Evolutionary conservation across 2,888 invertebrate genomes (phyloP), one percentile per base, ranked within the genome.

Genomic region (Abscondita cerata): DNA sequence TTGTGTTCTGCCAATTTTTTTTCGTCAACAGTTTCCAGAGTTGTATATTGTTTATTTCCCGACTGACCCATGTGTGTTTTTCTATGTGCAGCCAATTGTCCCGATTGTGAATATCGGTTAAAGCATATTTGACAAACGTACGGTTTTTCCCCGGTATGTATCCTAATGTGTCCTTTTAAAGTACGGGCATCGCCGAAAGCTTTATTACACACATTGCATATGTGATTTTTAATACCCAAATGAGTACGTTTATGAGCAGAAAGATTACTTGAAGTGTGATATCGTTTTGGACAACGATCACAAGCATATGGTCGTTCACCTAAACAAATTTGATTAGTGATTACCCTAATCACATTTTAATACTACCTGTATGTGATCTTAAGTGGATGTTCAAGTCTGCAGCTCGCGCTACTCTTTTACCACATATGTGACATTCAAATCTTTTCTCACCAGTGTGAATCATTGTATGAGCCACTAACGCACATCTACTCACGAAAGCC

Each of bases 111-210:
- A 59, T 75, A 80, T 50, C 76, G 67, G 20, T 75, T 75, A 1
- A 76, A 76, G 62, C 80, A 80, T 41, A 74, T 56, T 2, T 67
- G 67, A 66, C 80, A 80, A 8, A 70, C 66, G 38, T 79, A 80
- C 2, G 79, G 80, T 55, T 73, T 76, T 61, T 80, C 80, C 0
- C 80, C 80, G 0, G 79, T 79, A 64, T 80, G 80, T 1, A 74
- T 75, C 19, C 79, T 65, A 16, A 72, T 72, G 57, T 80, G 80
- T 41, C 75, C 70, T 59, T 78, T 78, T 40, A 80, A 64, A 0
- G 78, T 79, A 20, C 79, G 65, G 0, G 74, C 54, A 64, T 79
- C 78, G 2, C 76, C 76, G 59, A 80, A 80, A 1, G 75, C 76
- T 64, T 77, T 79, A 1, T 71, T 70, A 62, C 80, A 80, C n/a